phyloP scores from a whole-genome alignment of 2,888 invertebrate genomes.

The Lasius fuliginosus region DNA sequence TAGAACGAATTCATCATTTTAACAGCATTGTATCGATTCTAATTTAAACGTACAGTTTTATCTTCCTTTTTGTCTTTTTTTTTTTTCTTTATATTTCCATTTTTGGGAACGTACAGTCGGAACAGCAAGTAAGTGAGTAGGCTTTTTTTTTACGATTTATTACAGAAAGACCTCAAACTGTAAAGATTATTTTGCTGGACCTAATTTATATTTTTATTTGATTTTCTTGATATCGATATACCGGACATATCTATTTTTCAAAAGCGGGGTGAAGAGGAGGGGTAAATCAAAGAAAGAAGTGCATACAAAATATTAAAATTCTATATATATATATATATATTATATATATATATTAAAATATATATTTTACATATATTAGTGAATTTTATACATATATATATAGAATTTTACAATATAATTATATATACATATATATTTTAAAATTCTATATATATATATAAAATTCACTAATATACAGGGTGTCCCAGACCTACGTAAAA shows the following conservation, averaged over 20 bases:
- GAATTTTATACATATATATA: too few species aligned
- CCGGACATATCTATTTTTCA: conserved; percentile 39
- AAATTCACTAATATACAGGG: too few species aligned
- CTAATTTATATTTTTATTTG: background rate
- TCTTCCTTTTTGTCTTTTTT: background rate
- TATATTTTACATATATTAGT: too few species aligned
- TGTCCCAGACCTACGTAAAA: too few species aligned
- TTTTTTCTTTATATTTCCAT: background rate
- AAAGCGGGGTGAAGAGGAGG: background rate
- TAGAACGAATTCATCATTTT: conserved; percentile 24
- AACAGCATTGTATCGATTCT: conserved; percentile 33
- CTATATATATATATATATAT: conserved; percentile 13
- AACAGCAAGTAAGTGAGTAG: background rate
- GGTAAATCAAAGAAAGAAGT: background rate
- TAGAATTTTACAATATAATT: too few species aligned
- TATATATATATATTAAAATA: conserved; percentile 25
- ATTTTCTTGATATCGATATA: background rate
- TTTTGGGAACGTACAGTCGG: background rate
- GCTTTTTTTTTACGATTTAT: conserved; percentile 2
- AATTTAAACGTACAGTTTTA: conserved; percentile 24
- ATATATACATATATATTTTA: too few species aligned
- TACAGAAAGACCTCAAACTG: background rate
- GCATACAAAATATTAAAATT: background rate
- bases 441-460: too few species aligned
- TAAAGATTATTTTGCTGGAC: conserved; percentile 24